These are phyloP conservation scores for Glaucomys volans DNA, from an alignment of 2,113 vertebrate species.

Conservation along the genomic window DNA sequence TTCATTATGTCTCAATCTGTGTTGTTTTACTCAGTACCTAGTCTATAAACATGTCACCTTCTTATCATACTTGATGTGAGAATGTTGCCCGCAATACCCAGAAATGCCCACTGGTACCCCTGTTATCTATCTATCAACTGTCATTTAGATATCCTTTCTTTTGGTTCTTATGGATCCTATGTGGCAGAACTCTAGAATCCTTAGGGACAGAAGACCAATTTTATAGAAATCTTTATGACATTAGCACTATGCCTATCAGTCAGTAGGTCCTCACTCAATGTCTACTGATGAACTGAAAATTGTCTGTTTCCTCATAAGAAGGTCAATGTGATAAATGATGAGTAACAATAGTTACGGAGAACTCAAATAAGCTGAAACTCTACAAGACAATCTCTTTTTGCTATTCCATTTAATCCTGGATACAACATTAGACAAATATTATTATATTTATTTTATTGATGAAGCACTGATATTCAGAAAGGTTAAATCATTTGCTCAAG, in stretches of 20 bases:
- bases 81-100: not conserved
- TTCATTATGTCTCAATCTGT: not conserved
- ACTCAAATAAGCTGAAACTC: not conserved
- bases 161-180: not conserved
- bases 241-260: not conserved
- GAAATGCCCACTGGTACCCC: not conserved
- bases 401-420: conserved; percentile 23
- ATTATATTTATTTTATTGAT: conserved; percentile 17
- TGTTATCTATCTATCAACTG: not conserved
- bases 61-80: not conserved
- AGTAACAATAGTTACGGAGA: not conserved
- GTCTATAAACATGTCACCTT: not conserved
- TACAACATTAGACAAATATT: not conserved
- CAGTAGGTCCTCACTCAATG: not conserved
- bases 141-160: not conserved
- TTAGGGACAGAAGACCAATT: not conserved
- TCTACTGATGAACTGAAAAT: not conserved
- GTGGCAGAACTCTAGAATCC: not conserved
- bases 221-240: not conserved
- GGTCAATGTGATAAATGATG: not conserved
- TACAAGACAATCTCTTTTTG: not conserved
- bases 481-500: not conserved
- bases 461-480: not conserved
- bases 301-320: not conserved
- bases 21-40: not conserved